Percentiles rank a stretch among this genome's conserved stretches.
Conservation (phyloP, 2,797 vertebrate genomes). For the Pelochelys cantorii region DNA sequence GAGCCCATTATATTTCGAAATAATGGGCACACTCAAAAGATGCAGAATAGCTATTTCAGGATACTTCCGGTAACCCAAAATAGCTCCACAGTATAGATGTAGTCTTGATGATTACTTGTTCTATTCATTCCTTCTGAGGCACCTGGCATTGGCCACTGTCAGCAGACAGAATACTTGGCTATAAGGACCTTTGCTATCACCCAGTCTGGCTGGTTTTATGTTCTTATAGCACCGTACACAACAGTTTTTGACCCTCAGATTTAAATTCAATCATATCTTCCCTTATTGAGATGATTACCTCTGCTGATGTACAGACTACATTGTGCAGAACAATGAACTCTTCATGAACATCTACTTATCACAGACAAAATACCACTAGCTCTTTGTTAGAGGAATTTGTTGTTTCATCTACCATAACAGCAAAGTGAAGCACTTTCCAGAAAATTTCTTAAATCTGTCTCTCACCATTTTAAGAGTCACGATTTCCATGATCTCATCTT, state of each 20-base stretch:
- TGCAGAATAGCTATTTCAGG: too few relatives aligned
- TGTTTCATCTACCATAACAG: not conserved
- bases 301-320: not conserved
- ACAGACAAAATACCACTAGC: not conserved
- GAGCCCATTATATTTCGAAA: too few relatives aligned
- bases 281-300: not conserved
- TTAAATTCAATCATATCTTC: not conserved
- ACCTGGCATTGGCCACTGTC: too few relatives aligned
- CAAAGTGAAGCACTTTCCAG: not conserved
- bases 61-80: too few relatives aligned
- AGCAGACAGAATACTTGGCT: too few relatives aligned
- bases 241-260: not conserved
- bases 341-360: not conserved
- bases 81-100: too few relatives aligned
- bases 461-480: not conserved
- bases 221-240: not conserved
- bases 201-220: too few relatives aligned
- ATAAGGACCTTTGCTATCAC: too few relatives aligned
- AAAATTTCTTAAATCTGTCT: not conserved
- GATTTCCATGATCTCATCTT: not conserved
- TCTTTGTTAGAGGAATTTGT: not conserved
- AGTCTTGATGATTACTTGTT: too few relatives aligned
- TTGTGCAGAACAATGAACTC: not conserved
- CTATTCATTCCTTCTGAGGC: too few relatives aligned
- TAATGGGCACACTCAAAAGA: too few relatives aligned